Evolutionary conservation across 2,797 vertebrate genomes (phyloP).

Genomic region (Caiman crocodilus): DNA sequence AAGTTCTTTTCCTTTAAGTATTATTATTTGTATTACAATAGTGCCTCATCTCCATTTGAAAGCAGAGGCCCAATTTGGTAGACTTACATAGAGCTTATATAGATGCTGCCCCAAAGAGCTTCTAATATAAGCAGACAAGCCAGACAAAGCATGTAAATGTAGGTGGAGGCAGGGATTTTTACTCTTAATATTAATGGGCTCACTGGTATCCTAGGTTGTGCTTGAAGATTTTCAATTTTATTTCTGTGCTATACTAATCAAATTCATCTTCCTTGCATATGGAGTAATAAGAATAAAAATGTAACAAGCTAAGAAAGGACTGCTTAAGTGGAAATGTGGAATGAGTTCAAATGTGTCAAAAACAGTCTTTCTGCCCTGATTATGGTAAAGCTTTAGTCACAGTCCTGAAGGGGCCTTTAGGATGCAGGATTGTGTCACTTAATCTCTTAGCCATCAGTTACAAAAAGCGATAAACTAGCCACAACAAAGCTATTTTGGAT

Average conservation of each 20-base stretch:
- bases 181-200: background rate
- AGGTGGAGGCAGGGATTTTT: conserved; percentile 3
- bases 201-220: background rate
- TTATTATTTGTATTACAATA: background rate
- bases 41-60: background rate
- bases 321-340: background rate
- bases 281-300: background rate
- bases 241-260: background rate
- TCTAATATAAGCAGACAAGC: background rate
- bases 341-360: background rate
- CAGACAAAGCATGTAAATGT: background rate
- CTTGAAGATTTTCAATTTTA: background rate
- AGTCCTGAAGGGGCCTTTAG: background rate
- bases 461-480: background rate
- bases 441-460: background rate
- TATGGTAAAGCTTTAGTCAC: background rate
- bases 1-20: background rate
- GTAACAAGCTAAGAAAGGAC: background rate
- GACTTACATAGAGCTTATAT: background rate
- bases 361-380: background rate
- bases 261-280: conserved; percentile 13
- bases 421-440: background rate
- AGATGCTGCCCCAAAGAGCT: background rate
- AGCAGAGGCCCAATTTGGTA: background rate
- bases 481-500: background rate